Base-by-base conservation (phyloP, 2,113 vertebrate species). In the Anoplopoma fimbria region DNA sequence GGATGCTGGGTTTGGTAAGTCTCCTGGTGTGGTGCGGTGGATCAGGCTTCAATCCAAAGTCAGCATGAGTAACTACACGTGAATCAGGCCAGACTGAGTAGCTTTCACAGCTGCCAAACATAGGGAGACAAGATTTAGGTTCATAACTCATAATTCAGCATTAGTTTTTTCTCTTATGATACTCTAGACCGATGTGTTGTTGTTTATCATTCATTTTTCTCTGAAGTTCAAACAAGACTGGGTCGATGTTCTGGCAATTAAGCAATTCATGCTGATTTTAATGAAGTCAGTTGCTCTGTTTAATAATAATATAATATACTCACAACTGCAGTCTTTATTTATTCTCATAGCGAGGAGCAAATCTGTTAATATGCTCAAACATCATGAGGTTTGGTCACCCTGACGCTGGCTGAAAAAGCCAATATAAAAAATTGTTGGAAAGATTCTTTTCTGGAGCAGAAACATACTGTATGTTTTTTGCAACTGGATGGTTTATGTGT, bases 1-100 rank as follows among this genome's bases (percentile, higher is more conserved):
- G 38, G 68, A 53, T 69, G 69, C 81, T 80, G 83, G 83, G 42
- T 83, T 87, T 78, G 34, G 40, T 68, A 49, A 77, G 60, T 63
- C 34, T 80, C 45, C 64, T 9, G 53, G 58, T 82, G 72, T 60
- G 70, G 61, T 75, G 76, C 1, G 0, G 72, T 60, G 73, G 62
- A 83, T 79, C 58, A 69, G 64, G 73, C 63, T 61, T 19, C 36
- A n/a, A 13, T 80, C 78, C 78, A 73, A 73, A 85, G 60, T 83
- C 75, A 69, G 81, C 73, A 72, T 73, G 72, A 79, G 47, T 45
- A 68, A 36, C 55, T 77, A 33, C 47, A 29, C 68, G 29, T 63
- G 49, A 60, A 75, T 27, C 6, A 47, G 64, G 69, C 63, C 61
- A 27, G 64, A 55, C n/a, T 27, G 38, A 60, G 38, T 4, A 27